phyloP scores from a whole-genome alignment of 2,888 invertebrate species.

The Dicranocentrus wangi region DNA sequence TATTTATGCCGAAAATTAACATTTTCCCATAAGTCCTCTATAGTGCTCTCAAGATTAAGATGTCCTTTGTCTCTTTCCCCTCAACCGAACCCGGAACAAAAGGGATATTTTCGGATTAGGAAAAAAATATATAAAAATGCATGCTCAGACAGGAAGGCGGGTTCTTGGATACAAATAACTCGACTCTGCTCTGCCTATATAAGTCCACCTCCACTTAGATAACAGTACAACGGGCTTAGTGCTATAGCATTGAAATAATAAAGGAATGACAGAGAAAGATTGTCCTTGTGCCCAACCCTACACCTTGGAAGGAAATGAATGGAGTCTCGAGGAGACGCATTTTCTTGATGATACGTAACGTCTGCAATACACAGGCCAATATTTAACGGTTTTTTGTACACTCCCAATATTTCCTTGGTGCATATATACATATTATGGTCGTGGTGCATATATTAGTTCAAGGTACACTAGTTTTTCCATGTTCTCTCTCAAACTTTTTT shows the following conservation, averaged over 20 bases:
- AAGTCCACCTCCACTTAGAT: too few relatives aligned
- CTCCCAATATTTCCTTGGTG: background rate
- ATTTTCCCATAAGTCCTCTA: background rate
- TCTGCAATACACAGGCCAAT: too few relatives aligned
- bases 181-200: too few relatives aligned
- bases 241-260: conserved; percentile 57
- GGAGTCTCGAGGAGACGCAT: conserved; percentile 19
- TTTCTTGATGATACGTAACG: conserved; percentile 13
- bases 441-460: conserved; percentile 24
- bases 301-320: conserved; percentile 42
- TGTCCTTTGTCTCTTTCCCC: background rate
- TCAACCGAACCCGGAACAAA: background rate
- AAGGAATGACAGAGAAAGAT: conserved; percentile 72
- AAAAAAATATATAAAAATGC: too few relatives aligned
- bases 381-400: too few relatives aligned
- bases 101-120: background rate
- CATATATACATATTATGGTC: background rate
- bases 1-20: background rate
- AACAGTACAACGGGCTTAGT: too few relatives aligned
- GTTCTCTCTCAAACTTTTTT: too few relatives aligned
- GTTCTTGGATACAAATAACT: too few relatives aligned
- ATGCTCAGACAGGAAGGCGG: too few relatives aligned
- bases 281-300: conserved; percentile 57
- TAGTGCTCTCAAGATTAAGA: too few relatives aligned
- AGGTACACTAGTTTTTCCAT: conserved; percentile 18